Conservation (phyloP, 2,113 vertebrate genomes). For the Tonatia bakeri region DNA sequence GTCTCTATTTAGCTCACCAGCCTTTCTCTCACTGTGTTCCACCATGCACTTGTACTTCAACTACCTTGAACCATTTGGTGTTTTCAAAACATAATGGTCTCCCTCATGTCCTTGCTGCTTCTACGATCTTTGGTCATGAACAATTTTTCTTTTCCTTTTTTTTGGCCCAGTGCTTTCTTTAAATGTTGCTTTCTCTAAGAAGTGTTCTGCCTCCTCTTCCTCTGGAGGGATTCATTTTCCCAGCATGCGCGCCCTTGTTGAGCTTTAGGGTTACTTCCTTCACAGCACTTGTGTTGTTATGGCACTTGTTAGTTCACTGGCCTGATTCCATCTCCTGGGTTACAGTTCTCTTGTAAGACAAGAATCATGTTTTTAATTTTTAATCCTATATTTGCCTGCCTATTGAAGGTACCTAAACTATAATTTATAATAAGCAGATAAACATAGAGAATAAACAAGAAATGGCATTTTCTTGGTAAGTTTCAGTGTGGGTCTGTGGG, state of each 20-base stretch:
- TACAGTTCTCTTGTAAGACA: not conserved
- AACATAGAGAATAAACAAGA: not conserved
- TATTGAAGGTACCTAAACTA: not conserved
- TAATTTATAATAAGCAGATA: not conserved
- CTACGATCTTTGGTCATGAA: not conserved
- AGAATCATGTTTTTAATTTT: not conserved
- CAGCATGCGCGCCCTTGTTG: rapidly evolving
- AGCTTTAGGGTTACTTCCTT: not conserved
- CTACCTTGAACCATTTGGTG: not conserved
- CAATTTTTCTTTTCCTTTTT: not conserved
- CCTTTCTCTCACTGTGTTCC: not conserved
- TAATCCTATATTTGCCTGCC: not conserved
- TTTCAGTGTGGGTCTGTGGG: not conserved
- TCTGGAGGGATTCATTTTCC: not conserved
- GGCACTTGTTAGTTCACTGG: not conserved
- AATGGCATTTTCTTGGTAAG: not conserved
- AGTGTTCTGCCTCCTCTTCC: not conserved
- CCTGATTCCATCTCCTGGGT: not conserved
- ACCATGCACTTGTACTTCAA: not conserved
- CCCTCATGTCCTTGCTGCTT: not conserved
- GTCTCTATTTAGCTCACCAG: not conserved
- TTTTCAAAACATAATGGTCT: not conserved
- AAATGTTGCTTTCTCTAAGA: not conserved
- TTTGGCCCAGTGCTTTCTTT: not conserved
- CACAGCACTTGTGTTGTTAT: not conserved